phyloP scores from a whole-genome alignment of 2,113 vertebrate genomes.

The Halichoerus grypus region DNA sequence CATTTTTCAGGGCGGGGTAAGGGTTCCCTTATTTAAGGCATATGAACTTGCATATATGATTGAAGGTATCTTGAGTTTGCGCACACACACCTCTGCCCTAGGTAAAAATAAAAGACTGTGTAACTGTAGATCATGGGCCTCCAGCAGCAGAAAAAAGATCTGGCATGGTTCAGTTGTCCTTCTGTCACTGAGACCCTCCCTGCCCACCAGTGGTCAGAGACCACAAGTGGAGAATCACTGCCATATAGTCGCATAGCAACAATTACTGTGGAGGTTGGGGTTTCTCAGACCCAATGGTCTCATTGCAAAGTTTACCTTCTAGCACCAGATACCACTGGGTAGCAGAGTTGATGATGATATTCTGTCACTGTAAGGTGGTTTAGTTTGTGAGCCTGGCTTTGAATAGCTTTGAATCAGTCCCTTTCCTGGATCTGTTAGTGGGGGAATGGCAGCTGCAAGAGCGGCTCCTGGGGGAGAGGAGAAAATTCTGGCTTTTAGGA shows the following conservation, averaged over 20 bases:
- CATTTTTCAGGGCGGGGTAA: background rate
- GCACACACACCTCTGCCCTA: background rate
- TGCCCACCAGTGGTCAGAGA: background rate
- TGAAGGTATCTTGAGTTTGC: background rate
- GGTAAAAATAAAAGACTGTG: background rate
- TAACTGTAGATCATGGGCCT: background rate
- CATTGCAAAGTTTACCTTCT: background rate
- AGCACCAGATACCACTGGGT: background rate
- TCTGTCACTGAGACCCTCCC: background rate
- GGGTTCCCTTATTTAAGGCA: background rate
- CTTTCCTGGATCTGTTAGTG: background rate
- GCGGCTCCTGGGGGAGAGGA: background rate
- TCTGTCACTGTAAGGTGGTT: background rate
- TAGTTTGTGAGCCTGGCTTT: background rate
- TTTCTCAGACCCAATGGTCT: background rate
- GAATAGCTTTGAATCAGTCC: background rate
- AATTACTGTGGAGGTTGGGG: fast-evolving
- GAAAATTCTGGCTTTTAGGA: background rate
- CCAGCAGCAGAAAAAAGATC: background rate
- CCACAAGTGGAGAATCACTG: background rate
- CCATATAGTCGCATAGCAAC: background rate
- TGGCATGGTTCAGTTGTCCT: background rate
- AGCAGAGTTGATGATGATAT: background rate
- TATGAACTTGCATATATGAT: background rate
- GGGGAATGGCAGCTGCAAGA: background rate